A percentile compares a stretch with the other conserved stretches of the same genome.
phyloP scores from a whole-genome alignment of 2,888 invertebrate species.

The Ischnus inquisitorius region DNA sequence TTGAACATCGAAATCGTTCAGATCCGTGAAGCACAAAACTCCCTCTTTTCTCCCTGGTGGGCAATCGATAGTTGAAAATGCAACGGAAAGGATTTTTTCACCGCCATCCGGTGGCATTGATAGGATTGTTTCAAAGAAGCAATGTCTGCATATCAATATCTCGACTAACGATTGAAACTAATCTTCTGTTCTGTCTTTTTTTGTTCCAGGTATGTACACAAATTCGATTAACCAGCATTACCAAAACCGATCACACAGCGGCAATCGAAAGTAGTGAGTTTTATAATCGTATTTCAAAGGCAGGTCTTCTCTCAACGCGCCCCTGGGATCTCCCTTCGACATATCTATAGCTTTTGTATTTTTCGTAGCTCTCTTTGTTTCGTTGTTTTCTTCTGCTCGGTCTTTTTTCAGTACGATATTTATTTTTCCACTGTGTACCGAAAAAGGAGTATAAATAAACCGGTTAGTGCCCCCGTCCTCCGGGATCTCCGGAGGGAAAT shows the following conservation, averaged over 20 bases:
- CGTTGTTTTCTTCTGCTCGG: neutral
- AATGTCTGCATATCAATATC: neutral
- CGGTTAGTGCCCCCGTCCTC: neutral
- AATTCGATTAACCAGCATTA: conserved; percentile 17
- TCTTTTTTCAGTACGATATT: neutral
- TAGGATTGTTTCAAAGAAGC: neutral
- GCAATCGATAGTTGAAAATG: too few relatives aligned
- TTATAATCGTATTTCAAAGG: neutral
- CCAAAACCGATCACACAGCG: neutral
- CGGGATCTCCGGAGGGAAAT: conserved; percentile 13
- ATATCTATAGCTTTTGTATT: neutral
- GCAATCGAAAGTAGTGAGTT: conserved; percentile 48
- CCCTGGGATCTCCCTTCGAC: neutral
- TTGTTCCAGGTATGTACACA: conserved; percentile 75
- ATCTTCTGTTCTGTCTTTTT: conserved; percentile 47
- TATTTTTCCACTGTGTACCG: conserved; percentile 13
- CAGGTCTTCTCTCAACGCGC: neutral
- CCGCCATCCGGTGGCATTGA: too few relatives aligned
- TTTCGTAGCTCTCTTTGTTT: neutral
- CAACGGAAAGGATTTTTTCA: too few relatives aligned
- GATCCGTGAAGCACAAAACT: too few relatives aligned
- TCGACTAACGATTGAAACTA: neutral
- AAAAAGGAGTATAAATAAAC: conserved; percentile 8
- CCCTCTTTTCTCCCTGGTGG: too few relatives aligned
- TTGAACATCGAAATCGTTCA: too few relatives aligned